phyloP scores from a whole-genome alignment of 2,797 vertebrate genomes.

The Paedocypris micromegethes region DNA sequence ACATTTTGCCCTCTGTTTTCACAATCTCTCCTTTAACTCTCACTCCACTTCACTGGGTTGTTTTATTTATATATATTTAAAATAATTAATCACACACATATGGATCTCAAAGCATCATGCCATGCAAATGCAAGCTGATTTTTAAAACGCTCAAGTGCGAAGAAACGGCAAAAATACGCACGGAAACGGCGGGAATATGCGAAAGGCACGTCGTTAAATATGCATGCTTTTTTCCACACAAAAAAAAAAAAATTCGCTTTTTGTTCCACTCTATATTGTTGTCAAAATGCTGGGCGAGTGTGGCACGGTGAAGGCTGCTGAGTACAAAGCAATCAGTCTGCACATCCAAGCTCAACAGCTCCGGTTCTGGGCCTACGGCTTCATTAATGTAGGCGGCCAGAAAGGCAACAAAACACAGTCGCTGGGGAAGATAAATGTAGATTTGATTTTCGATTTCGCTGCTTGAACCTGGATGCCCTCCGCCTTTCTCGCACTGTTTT shows the following conservation, averaged over 20 bases:
- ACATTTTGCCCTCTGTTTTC: too few species aligned
- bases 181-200: too few species aligned
- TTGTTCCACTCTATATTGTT: constrained; percentile 10
- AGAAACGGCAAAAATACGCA: too few species aligned
- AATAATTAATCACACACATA: too few species aligned
- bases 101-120: too few species aligned
- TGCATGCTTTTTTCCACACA: too few species aligned
- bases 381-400: constrained; percentile 46
- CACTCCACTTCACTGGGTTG: too few species aligned
- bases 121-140: too few species aligned
- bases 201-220: too few species aligned
- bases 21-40: too few species aligned
- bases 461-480: constrained; percentile 14
- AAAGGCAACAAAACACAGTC: constrained; percentile 1
- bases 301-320: constrained; percentile 12
- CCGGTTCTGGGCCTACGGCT: constrained; percentile 23
- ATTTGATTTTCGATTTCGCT: constrained; percentile 31
- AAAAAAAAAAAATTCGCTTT: not conserved
- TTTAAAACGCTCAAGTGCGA: too few species aligned
- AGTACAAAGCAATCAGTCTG: constrained; percentile 41
- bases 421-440: constrained; percentile 18
- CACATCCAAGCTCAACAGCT: constrained; percentile 23
- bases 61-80: too few species aligned
- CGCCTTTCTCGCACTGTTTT: constrained; percentile 2
- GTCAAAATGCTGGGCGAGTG: not conserved